Conservation (phyloP, 2,113 vertebrate species). For the Ursus arctos region DNA sequence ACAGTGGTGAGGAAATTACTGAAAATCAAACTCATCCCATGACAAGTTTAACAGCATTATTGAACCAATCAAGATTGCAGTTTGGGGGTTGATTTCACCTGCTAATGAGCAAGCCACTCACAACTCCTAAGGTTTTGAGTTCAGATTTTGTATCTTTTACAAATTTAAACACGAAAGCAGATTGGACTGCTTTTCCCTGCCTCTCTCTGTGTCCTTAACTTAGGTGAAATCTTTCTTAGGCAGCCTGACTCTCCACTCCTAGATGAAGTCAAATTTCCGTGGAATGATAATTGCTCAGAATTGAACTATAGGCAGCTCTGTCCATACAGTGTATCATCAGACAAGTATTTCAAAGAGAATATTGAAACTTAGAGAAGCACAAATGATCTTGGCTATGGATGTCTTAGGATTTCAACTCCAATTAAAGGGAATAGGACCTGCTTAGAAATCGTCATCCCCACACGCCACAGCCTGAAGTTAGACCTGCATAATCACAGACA, state of each 20-base stretch:
- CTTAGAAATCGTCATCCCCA: conserved; percentile 61
- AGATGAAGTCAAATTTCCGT: conserved; percentile 18
- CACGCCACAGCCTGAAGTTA: not conserved
- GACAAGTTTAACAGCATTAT: conserved; percentile 38
- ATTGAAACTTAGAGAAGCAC: conserved; percentile 47
- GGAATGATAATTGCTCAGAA: conserved; percentile 47
- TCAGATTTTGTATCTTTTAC: conserved; percentile 54
- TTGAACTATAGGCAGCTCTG: conserved; percentile 9
- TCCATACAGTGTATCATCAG: not conserved
- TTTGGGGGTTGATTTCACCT: conserved; percentile 75
- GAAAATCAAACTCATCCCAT: conserved; percentile 27
- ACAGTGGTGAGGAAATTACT: not conserved
- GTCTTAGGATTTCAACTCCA: conserved; percentile 59
- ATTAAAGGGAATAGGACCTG: conserved; percentile 20
- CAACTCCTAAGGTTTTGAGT: conserved; percentile 59
- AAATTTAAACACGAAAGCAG: conserved; percentile 28
- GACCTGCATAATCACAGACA: not conserved
- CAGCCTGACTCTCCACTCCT: not conserved
- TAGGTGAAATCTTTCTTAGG: not conserved
- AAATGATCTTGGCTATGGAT: conserved; percentile 40
- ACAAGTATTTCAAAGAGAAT: conserved; percentile 70
- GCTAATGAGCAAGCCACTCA: conserved; percentile 59
- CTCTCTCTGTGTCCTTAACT: not conserved
- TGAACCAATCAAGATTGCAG: conserved; percentile 68
- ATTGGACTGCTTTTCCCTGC: not conserved